Percentiles rank a stretch among this genome's conserved stretches.
phyloP scores from a whole-genome alignment of 2,797 vertebrate genomes.

The Pangasius krempfi region DNA sequence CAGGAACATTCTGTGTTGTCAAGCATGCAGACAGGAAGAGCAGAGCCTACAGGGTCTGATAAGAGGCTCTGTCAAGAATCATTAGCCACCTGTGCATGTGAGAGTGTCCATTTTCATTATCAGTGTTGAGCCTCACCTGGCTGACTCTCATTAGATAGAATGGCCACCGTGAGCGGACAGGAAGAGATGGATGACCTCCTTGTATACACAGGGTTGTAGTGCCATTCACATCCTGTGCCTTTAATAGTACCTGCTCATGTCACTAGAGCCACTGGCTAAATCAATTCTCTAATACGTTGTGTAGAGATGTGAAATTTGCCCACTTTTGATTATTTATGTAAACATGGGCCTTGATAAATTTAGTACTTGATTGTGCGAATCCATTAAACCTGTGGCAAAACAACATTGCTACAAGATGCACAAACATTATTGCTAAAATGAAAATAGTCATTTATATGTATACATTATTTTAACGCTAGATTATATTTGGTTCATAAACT shows the following conservation, averaged over 20 bases:
- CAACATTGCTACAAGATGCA: neutral
- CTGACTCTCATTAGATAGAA: constrained; percentile 53
- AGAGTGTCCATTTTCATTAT: constrained; percentile 50
- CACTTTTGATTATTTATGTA: neutral
- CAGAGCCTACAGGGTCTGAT: constrained; percentile 22
- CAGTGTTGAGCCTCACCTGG: constrained; percentile 44
- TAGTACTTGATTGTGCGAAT: neutral
- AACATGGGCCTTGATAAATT: neutral
- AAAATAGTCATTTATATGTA: neutral
- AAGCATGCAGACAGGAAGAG: constrained; percentile 24
- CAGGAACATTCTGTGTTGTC: constrained; percentile 30
- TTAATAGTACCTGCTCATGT: neutral
- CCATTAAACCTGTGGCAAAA: neutral
- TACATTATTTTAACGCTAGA: neutral
- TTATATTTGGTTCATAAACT: neutral
- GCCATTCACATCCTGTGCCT: constrained; percentile 7
- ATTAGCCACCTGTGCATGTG: constrained; percentile 35
- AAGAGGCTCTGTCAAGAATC: constrained; percentile 54
- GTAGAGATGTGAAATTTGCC: neutral
- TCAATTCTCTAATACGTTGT: neutral
- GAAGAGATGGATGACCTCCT: constrained; percentile 42
- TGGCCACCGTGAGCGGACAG: constrained; percentile 29
- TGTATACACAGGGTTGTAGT: constrained; percentile 15
- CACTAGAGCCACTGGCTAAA: constrained; percentile 14
- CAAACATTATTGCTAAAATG: neutral